Evolutionary conservation across 2,888 invertebrate species (phyloP).

Genomic region (Anticlea derivata): DNA sequence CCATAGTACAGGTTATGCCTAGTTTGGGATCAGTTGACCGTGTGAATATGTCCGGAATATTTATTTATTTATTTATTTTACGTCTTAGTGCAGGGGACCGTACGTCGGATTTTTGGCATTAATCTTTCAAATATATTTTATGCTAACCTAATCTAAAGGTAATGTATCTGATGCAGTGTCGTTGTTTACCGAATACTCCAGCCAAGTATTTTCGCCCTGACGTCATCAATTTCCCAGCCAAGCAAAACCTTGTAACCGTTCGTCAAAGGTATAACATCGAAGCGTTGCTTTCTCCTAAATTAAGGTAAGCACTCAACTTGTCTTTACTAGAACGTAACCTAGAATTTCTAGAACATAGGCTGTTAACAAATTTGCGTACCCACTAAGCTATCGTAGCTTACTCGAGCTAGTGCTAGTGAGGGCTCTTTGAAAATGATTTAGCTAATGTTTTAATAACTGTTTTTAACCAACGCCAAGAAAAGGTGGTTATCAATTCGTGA

Average conservation of each 20-base stretch:
- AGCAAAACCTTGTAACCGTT: conserved; percentile 13
- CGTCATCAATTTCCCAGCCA: conserved; percentile 20
- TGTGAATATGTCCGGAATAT: too few relatives aligned
- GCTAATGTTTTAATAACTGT: not conserved
- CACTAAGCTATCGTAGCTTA: conserved; percentile 25
- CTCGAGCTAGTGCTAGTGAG: conserved; percentile 10
- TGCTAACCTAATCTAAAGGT: conserved; percentile 5
- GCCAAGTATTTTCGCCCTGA: conserved; percentile 14
- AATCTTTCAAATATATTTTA: not conserved
- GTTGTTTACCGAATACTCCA: conserved; percentile 12
- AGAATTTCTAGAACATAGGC: conserved; percentile 22
- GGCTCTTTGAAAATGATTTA: conserved; percentile 5
- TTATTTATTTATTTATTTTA: too few relatives aligned
- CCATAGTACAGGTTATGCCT: too few relatives aligned
- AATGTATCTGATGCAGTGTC: not conserved
- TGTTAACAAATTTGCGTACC: conserved; percentile 39
- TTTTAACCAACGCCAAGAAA: too few relatives aligned
- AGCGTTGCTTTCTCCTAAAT: conserved; percentile 30
- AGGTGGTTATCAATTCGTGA: too few relatives aligned
- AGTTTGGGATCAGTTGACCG: too few relatives aligned
- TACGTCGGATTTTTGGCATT: too few relatives aligned
- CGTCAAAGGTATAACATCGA: conserved; percentile 21
- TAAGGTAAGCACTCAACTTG: conserved; percentile 26
- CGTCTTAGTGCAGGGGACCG: too few relatives aligned
- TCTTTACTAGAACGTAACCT: conserved; percentile 19